These are phyloP conservation scores for Euglossa dilemma DNA, from an alignment of 1,140 invertebrate genomes.

Conservation along the genomic window DNA sequence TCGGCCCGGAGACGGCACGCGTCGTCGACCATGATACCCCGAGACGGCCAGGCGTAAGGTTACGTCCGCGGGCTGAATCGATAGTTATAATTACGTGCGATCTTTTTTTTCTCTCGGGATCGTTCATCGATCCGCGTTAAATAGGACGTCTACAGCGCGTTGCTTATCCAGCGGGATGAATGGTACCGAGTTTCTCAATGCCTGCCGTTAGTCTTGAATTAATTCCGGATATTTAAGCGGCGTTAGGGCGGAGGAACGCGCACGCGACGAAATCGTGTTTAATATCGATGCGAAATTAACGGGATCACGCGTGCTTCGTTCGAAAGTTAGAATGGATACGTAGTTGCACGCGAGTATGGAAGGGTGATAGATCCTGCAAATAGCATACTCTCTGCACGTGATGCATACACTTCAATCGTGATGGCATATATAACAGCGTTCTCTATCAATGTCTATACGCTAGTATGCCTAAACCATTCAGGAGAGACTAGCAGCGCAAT, in stretches of 20 bases:
- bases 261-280: background rate
- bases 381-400: background rate
- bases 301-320: background rate
- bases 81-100: background rate
- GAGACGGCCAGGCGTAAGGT: background rate
- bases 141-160: background rate
- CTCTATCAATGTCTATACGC: conserved; percentile 9
- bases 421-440: background rate
- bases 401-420: background rate
- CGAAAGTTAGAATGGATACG: background rate
- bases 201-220: background rate
- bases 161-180: background rate
- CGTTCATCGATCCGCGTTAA: background rate
- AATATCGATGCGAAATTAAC: background rate
- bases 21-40: background rate
- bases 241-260: background rate
- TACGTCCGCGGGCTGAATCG: background rate
- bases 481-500: conserved; percentile 2
- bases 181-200: background rate
- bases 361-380: background rate
- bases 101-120: background rate
- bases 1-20: background rate
- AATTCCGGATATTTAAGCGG: background rate
- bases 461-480: conserved; percentile 25
- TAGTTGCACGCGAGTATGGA: background rate